These are phyloP conservation scores for Muscicapa striata DNA, from an alignment of 2,797 vertebrate species.

Conservation along the genomic window DNA sequence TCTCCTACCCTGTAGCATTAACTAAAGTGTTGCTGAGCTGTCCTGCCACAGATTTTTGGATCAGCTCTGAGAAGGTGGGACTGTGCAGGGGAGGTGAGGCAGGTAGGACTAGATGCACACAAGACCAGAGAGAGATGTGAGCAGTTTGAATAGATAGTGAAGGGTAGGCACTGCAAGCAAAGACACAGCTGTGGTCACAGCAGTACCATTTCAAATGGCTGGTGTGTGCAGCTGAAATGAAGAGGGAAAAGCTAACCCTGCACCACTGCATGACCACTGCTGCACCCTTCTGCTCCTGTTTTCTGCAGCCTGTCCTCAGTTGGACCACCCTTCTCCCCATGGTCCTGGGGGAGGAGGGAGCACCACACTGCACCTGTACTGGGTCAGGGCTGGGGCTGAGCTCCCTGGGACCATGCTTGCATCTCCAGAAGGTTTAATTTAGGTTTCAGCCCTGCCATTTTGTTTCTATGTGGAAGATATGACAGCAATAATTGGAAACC, in stretches of 20 bases:
- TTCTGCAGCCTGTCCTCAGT: background rate
- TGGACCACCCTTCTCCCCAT: rapidly evolving
- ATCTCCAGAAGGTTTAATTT: background rate
- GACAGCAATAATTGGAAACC: conserved; percentile 4
- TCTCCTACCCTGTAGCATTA: background rate
- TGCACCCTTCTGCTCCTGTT: background rate
- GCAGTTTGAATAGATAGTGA: background rate
- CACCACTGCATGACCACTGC: background rate
- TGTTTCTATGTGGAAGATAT: background rate
- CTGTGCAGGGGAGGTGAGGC: background rate
- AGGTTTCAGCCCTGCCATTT: background rate
- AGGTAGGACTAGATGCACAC: background rate
- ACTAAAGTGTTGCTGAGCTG: background rate
- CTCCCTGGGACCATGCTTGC: background rate
- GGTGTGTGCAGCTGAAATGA: rapidly evolving
- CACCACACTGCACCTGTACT: rapidly evolving
- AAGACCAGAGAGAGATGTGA: background rate
- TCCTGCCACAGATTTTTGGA: background rate
- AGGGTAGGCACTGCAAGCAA: background rate
- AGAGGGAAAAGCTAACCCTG: background rate
- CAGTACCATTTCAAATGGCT: background rate
- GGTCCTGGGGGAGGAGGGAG: background rate
- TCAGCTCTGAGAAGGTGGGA: background rate
- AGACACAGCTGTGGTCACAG: background rate
- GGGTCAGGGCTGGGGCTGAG: rapidly evolving